Conservation (phyloP, 2,888 invertebrate genomes). For the Cylloceria caligata region DNA sequence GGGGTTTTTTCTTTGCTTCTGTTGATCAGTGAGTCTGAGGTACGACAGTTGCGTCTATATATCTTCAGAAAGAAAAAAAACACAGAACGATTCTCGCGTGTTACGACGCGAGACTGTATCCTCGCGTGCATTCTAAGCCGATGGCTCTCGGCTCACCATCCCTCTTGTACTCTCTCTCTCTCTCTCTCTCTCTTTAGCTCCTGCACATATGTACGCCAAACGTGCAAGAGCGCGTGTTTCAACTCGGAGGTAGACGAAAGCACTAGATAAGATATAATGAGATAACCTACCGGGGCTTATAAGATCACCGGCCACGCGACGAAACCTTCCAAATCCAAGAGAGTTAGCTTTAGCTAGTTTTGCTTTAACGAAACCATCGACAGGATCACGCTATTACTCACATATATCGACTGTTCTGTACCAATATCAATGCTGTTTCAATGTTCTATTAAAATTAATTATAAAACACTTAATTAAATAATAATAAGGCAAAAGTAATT, state of each 20-base stretch:
- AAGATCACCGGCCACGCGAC: conserved; percentile 85
- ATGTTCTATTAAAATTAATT: neutral
- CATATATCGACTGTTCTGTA: neutral
- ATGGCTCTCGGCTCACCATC: conserved; percentile 36
- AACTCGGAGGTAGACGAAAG: conserved; percentile 74
- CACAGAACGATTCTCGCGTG: conserved; percentile 66
- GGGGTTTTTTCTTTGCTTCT: neutral
- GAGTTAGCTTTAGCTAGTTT: conserved; percentile 64
- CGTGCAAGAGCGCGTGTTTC: conserved; percentile 64
- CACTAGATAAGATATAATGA: conserved; percentile 84
- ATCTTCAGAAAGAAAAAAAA: conserved; percentile 2
- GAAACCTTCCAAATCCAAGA: conserved; percentile 84
- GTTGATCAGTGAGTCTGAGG: neutral
- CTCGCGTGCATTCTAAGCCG: conserved; percentile 83
- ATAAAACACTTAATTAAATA: neutral
- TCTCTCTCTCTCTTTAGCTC: conserved; percentile 8
- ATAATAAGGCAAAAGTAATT: conserved; percentile 16
- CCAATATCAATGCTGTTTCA: neutral
- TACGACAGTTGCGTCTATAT: neutral
- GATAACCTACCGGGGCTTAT: conserved; percentile 84
- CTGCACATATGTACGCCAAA: conserved; percentile 27
- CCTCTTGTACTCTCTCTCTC: conserved; percentile 37
- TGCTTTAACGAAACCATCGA: conserved; percentile 55
- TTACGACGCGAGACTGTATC: conserved; percentile 68
- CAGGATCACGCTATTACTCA: conserved; percentile 30